Conservation (phyloP, 2,113 vertebrate species). For the Gadus macrocephalus region DNA sequence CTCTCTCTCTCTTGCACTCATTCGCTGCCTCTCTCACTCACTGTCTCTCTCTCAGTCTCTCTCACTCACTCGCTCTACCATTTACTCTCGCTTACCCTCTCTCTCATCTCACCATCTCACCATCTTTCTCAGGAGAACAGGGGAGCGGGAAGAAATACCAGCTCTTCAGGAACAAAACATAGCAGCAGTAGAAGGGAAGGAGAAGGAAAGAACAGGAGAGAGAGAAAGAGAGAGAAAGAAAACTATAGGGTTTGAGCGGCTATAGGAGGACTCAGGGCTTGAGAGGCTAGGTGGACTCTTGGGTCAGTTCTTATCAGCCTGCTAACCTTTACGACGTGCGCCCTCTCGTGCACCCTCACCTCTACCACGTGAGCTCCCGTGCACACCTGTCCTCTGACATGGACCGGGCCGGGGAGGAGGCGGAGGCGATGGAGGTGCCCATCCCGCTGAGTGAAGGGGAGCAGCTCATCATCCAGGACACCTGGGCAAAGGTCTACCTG, state of each 20-base stretch:
- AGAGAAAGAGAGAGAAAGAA: conserved; percentile 21
- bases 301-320: too few relatives aligned
- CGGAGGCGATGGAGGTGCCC: conserved; percentile 52
- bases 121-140: too few relatives aligned
- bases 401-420: conserved; percentile 58
- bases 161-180: not conserved
- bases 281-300: conserved; percentile 23
- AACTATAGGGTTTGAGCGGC: conserved; percentile 51
- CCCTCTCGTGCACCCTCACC: too few relatives aligned
- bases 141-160: too few relatives aligned
- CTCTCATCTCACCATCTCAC: too few relatives aligned
- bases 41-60: too few relatives aligned
- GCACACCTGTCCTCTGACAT: conserved; percentile 34
- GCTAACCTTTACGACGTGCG: too few relatives aligned
- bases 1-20: not conserved
- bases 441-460: conserved; percentile 64
- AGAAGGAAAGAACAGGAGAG: conserved; percentile 1
- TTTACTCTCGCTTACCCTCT: too few relatives aligned
- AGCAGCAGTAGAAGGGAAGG: not conserved
- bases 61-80: too few relatives aligned
- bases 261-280: conserved; percentile 26
- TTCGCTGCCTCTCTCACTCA: not conserved
- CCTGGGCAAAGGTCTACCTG: conserved; percentile 67
- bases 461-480: conserved; percentile 60
- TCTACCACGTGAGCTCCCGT: too few relatives aligned